These are phyloP conservation scores for Nibea albiflora DNA, from an alignment of 2,113 vertebrate genomes.

Conservation along the genomic window DNA sequence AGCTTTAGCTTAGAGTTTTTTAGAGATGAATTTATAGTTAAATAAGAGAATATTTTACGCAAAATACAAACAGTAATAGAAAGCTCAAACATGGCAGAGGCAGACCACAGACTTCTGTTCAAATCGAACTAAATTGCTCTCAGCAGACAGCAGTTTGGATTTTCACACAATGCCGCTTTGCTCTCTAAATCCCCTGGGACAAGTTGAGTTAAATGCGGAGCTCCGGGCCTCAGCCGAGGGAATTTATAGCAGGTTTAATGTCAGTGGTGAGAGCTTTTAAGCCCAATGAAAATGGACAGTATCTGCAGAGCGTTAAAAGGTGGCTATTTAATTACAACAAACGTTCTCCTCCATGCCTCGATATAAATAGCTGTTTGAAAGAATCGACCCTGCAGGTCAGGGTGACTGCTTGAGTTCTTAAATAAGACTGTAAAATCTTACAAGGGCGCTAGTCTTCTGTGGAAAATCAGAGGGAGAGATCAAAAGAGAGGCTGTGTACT, in stretches of 20 bases:
- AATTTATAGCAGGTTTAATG: constrained; percentile 66
- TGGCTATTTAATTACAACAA: constrained; percentile 67
- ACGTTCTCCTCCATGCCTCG: constrained; percentile 17
- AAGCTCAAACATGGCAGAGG: not conserved
- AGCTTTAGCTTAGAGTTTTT: too few relatives aligned
- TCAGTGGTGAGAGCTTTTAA: constrained; percentile 69
- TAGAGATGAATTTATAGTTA: not conserved
- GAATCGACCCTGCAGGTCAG: constrained; percentile 43
- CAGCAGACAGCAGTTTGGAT: constrained; percentile 36
- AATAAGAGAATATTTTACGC: constrained; percentile 1
- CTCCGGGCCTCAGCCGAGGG: constrained; percentile 22
- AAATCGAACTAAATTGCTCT: constrained; percentile 32
- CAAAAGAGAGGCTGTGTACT: not conserved
- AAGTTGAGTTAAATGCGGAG: constrained; percentile 54
- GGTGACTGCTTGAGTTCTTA: constrained; percentile 22
- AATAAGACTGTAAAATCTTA: constrained; percentile 45
- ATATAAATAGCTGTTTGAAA: constrained; percentile 58
- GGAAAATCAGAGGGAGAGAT: constrained; percentile 27
- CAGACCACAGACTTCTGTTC: not conserved
- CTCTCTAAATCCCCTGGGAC: constrained; percentile 52
- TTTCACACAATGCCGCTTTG: constrained; percentile 32
- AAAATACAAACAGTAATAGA: not conserved
- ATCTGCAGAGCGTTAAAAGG: constrained; percentile 56
- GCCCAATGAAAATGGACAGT: constrained; percentile 61
- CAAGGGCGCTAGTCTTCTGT: constrained; percentile 12